Base-by-base conservation (phyloP, 2,888 invertebrate species). In the Apamea monoglypha region DNA sequence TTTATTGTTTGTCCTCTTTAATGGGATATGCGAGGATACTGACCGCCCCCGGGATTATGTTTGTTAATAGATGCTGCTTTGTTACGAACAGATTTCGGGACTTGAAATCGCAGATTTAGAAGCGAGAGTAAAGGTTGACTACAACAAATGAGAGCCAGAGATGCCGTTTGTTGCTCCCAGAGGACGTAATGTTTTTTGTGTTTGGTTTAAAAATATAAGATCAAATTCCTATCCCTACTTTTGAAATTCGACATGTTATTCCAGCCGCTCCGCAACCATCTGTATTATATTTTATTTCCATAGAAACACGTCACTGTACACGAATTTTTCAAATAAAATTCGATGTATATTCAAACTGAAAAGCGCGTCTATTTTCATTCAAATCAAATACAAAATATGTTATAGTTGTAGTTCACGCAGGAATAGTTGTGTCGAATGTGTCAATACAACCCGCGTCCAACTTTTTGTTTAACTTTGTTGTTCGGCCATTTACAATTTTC, bases 1-100 rank as follows among this genome's bases (percentile, higher is more conserved):
- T 94, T 94, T 94, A 93, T 94, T 92, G 93, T 92, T 91, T 90
- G 89, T 87, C 90, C 86, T 84, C 88, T 87, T 85, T 91, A 92
- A 90, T 91, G 87, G 91, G 90, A 90, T 91, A 87, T 86, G 85
- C 85, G 85, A 81, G 88, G 82, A 81, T 82, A 90, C 81, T 73
- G 84, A 80, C 90, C 82, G 81, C 81, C 81, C 70, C 70, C 64
- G 89, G 90, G 86, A 90, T 89, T 90, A 88, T 85, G 83, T 85
- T 85, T 83, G 88, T 88, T 89, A 89, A 90, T 90, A 90, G 88
- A 85, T 85, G 86, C 83, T 89, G 81, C 82, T 76, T 83, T 88
- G 89, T 84, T 84, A 81, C 80, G 75, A 44, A 76, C 80, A 75
- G 59, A 83, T 76, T 82, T 82, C n/a, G 79, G 74, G 64, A 68